These are phyloP conservation scores for Poeciliopsis presidionis DNA, from an alignment of 2,797 vertebrate genomes.

Conservation along the genomic window DNA sequence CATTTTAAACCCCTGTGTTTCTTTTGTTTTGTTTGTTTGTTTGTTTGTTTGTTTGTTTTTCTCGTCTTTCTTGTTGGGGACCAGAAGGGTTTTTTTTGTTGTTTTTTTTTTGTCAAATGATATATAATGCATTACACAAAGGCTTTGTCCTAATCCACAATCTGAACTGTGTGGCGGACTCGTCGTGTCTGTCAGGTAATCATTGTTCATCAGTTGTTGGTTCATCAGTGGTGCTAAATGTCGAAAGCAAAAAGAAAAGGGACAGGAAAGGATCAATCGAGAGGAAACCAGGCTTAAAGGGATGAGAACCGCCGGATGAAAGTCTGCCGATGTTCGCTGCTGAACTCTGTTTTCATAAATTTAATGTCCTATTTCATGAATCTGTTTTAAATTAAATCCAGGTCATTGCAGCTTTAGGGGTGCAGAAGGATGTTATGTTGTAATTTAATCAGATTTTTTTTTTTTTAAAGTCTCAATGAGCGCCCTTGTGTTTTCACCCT, in stretches of 20 bases:
- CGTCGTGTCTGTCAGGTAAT: background rate
- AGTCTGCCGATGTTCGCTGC: background rate
- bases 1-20: background rate
- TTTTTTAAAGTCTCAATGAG: background rate
- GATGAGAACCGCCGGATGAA: background rate
- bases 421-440: background rate
- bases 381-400: background rate
- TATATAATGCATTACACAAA: background rate
- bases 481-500: background rate
- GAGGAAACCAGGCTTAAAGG: background rate
- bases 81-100: background rate
- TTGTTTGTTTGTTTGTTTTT: background rate
- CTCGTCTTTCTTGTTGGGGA: background rate
- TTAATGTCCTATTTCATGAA: background rate
- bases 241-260: background rate
- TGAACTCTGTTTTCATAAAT: background rate
- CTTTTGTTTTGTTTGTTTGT: too few species aligned
- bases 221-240: background rate
- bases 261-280: background rate
- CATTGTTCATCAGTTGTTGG: background rate
- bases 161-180: too few species aligned
- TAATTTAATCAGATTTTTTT: too few species aligned
- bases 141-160: background rate
- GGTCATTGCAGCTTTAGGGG: background rate
- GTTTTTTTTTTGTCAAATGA: background rate